A percentile compares a stretch with the other conserved stretches of the same genome.
These are phyloP conservation scores for Pseudonaja textilis DNA, from an alignment of 2,113 vertebrate genomes.

Conservation along the genomic window DNA sequence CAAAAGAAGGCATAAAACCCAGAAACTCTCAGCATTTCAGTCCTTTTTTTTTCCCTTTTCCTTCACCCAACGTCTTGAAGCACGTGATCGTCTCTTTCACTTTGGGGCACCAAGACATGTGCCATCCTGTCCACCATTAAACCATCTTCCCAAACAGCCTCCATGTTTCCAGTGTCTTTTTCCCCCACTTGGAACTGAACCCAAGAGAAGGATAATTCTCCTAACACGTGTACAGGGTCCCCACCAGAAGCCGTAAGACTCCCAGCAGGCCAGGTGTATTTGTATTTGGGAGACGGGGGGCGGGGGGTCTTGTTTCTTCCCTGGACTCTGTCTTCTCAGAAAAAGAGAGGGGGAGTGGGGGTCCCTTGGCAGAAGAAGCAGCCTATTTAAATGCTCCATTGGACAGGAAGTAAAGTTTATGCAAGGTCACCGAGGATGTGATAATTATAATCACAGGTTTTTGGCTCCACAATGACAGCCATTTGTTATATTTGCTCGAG, in stretches of 20 bases:
- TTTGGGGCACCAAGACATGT: too few relatives aligned
- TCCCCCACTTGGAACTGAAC: too few relatives aligned
- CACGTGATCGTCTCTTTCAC: too few relatives aligned
- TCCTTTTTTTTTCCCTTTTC: too few relatives aligned
- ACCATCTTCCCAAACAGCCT: too few relatives aligned
- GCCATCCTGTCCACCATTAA: too few relatives aligned
- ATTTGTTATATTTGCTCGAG: constrained; percentile 99
- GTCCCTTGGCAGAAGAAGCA: constrained; percentile 80
- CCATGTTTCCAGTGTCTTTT: too few relatives aligned
- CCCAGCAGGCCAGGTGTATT: constrained; percentile 57
- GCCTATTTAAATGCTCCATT: constrained; percentile 99
- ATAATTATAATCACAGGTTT: constrained; percentile 99
- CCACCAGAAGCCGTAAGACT: constrained; percentile 58
- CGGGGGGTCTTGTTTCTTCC: constrained; percentile 69
- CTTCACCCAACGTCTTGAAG: too few relatives aligned
- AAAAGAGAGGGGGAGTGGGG: constrained; percentile 57
- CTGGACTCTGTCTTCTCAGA: constrained; percentile 56
- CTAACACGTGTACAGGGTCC: constrained; percentile 16
- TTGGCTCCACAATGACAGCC: constrained; percentile 99
- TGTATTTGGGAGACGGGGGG: constrained; percentile 60
- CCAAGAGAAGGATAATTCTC: too few relatives aligned
- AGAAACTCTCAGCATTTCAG: too few relatives aligned
- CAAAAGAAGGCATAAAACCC: too few relatives aligned
- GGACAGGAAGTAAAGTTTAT: constrained; percentile 99
- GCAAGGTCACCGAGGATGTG: constrained; percentile 99